Base-by-base conservation (phyloP, 2,797 vertebrate genomes). In the Rhincodon typus region DNA sequence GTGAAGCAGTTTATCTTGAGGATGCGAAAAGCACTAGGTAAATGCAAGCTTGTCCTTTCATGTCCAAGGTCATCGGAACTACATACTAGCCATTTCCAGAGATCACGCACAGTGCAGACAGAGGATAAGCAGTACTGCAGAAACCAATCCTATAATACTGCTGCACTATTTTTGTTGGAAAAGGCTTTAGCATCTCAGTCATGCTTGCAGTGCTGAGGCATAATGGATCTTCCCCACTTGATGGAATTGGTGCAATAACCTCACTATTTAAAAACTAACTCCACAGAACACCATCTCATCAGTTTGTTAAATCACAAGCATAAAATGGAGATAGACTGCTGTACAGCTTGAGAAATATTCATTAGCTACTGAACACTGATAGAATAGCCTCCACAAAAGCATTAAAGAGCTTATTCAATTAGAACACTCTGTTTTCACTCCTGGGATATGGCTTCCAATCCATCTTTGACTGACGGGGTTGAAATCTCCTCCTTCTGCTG, bases 391-490 rank as follows among this genome's bases (percentile, higher is more conserved):
- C 90, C 62, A 93, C 90, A 67, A 66, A 93, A 93, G 42, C 90
- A 69, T 93, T 91, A 91, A 91, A 67, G 88, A 67, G 88, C 88
- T 66, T 21, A 93, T 42, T 93, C 90, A 93, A 93, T 93, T 67
- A 93, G 62, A 93, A 50, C 90, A 38, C 66, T 91, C 90, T 10
- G 19, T 3, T 69, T 93, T 93, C 66, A 69, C 90, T 93, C 62
- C 21, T 38, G 90, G 90, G 90, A 93, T 23, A 42, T 10, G 21
- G 90, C 8, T 93, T 93, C 42, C n/a, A 69, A 93, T 91, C 62
- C 17, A 66, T 67, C 88, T 91, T 91, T 0, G 17, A 8, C 19
- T 19, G 88, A 21, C 21, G 34, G 88, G n/a, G 4, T 42, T n/a
- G 38, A 93, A 69, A 12, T 69, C 19, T 30, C n/a, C 34, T 67